These are phyloP conservation scores for Drosophila niveifrons DNA, from an alignment of 2,888 invertebrate genomes.

Conservation along the genomic window DNA sequence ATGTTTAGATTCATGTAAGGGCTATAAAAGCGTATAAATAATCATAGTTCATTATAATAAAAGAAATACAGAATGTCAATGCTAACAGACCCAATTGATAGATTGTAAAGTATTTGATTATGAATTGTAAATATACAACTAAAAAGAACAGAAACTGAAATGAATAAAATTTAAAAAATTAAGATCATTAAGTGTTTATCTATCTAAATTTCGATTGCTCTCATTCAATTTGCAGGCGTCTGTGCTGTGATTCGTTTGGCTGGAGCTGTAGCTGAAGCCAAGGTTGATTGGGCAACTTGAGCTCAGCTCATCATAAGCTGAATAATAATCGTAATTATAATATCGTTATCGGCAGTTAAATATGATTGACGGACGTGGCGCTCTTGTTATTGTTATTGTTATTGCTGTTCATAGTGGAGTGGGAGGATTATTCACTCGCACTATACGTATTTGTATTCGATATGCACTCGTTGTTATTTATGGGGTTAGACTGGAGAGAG, in stretches of 20 bases:
- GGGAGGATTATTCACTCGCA: no score
- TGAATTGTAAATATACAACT: no score
- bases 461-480: constrained; percentile 52
- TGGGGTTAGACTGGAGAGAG: constrained; percentile 42
- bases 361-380: constrained; percentile 38
- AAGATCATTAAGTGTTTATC: not conserved
- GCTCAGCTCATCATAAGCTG: constrained; percentile 4
- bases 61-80: no score
- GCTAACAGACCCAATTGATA: no score
- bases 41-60: no score
- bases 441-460: constrained; percentile 23
- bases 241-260: constrained; percentile 1
- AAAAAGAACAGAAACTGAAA: no score
- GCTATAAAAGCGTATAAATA: no score
- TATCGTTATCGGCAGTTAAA: constrained; percentile 33
- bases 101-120: no score
- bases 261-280: not conserved
- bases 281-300: constrained; percentile 3
- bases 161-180: no score
- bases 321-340: constrained; percentile 40
- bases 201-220: not conserved
- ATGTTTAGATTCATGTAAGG: no score
- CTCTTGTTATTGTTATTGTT: constrained; percentile 17
- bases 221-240: not conserved
- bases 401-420: constrained; percentile 13